Conservation (phyloP, 2,888 invertebrate species). For the Mythimna loreyi region DNA sequence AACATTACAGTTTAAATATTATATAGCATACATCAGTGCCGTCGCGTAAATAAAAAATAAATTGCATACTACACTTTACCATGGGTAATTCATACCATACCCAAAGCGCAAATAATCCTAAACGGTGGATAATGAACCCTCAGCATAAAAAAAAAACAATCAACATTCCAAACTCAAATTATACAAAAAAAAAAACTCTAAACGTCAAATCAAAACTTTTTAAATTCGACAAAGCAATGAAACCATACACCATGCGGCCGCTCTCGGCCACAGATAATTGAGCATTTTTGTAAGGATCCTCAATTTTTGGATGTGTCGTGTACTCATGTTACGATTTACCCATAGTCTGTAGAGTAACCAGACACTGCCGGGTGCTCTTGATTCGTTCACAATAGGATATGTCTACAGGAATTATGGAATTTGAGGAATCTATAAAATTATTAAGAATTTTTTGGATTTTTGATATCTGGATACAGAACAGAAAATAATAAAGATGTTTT, state of each 20-base stretch:
- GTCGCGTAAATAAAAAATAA: conserved; percentile 25
- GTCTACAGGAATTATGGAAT: conserved; percentile 72
- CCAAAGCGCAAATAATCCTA: conserved; percentile 13
- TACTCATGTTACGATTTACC: conserved; percentile 55
- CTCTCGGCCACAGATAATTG: conserved; percentile 65
- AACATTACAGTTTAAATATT: too few species aligned
- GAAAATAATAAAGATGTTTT: conserved; percentile 2
- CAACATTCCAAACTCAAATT: conserved; percentile 38
- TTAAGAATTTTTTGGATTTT: background rate
- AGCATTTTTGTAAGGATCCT: conserved; percentile 59
- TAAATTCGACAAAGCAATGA: conserved; percentile 58
- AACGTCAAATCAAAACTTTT: conserved; percentile 58
- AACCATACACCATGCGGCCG: conserved; percentile 60
- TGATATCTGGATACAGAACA: background rate
- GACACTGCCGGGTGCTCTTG: conserved; percentile 68
- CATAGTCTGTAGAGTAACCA: conserved; percentile 47
- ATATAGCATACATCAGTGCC: background rate
- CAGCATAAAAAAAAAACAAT: conserved; percentile 30
- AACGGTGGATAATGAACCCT: conserved; percentile 13
- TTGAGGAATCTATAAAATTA: conserved; percentile 51
- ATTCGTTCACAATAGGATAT: conserved; percentile 72
- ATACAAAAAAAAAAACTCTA: conserved; percentile 24
- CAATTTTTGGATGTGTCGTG: conserved; percentile 61
- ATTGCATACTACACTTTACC: background rate
- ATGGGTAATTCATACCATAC: conserved; percentile 16